Evolutionary conservation across 2,113 vertebrate species (phyloP), one percentile per base, ranked within the genome.

Genomic region (Puffinus mauretanicus): DNA sequence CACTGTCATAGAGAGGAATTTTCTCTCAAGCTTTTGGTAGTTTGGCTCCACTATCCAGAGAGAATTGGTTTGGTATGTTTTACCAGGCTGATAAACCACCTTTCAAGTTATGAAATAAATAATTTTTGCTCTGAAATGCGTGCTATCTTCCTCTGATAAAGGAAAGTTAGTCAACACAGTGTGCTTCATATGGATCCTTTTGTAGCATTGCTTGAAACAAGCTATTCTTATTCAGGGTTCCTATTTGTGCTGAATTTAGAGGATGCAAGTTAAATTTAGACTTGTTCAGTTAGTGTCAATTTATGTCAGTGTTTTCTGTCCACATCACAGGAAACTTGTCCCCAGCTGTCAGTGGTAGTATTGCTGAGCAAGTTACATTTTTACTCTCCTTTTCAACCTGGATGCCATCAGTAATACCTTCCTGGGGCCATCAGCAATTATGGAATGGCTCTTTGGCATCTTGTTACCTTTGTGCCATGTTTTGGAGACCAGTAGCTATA

Each of bases 341-440:
- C 20, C 9, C 49, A 86, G 18, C 26, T 81, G 16, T 36, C 67
- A 38, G 27, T 27, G 29, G 24, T 5, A 55, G 17, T 42, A 55
- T 61, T 88, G 32, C 49, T 65, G 69, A 88, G 38, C 30, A 55
- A 32, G 30, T 70, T 77, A 69, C 2, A 8, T 49, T 49, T 78
- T 92, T 83, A 5, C 12, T 80, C 32, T 72, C 2, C n/a, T 69
- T 88, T 91, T 71, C 46, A 62, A n/a, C 16, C 69, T 32, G 2
- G 24, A 57, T 76, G 32, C 21, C 36, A 65, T 38, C 29, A 47
- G 14, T 25, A 57, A 26, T 25, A 52, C 7, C 36, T 92, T 88
- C 8, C 40, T 0, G 0, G 6, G 57, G 6, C 18, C 34, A 36
- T 58, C 40, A 65, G 14, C 0, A 5, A 13, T 40, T 61, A 86